Evolutionary conservation across 2,797 vertebrate species (phyloP).

Genomic region (Propithecus deckenii): DNA sequence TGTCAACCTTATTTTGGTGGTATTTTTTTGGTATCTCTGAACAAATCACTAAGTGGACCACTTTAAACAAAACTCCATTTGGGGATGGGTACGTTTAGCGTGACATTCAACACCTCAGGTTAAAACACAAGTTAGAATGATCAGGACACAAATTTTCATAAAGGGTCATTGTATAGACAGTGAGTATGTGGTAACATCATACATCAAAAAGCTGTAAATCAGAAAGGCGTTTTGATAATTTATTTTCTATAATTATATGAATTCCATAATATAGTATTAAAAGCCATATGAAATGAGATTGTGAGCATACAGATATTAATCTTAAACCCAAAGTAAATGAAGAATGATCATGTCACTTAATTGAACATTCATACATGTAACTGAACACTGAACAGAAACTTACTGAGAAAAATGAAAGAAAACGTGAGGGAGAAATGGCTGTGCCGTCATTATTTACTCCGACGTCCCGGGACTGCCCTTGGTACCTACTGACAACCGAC

Average conservation of each 20-base stretch:
- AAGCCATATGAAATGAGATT: not conserved
- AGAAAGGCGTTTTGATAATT: not conserved
- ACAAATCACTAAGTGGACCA: not conserved
- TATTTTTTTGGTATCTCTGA: not conserved
- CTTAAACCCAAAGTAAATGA: not conserved
- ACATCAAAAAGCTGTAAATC: not conserved
- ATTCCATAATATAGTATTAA: not conserved
- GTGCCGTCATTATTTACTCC: fast-evolving
- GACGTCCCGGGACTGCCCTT: fast-evolving
- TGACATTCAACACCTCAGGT: not conserved
- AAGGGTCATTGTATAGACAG: not conserved
- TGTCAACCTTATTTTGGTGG: not conserved
- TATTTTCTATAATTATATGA: not conserved
- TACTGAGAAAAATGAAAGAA: not conserved
- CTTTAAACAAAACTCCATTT: not conserved
- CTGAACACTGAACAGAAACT: not conserved
- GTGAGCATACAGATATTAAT: fast-evolving
- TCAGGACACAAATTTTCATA: not conserved
- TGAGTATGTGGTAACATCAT: fast-evolving
- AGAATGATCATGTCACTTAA: not conserved
- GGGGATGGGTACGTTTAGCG: fast-evolving
- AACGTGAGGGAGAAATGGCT: fast-evolving
- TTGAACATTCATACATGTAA: not conserved
- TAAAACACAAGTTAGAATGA: not conserved
- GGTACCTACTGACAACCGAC: not conserved